A percentile compares a stretch with the other conserved stretches of the same genome.
Conservation (phyloP, 2,888 invertebrate genomes). For the Tolmerus cingulatus region DNA sequence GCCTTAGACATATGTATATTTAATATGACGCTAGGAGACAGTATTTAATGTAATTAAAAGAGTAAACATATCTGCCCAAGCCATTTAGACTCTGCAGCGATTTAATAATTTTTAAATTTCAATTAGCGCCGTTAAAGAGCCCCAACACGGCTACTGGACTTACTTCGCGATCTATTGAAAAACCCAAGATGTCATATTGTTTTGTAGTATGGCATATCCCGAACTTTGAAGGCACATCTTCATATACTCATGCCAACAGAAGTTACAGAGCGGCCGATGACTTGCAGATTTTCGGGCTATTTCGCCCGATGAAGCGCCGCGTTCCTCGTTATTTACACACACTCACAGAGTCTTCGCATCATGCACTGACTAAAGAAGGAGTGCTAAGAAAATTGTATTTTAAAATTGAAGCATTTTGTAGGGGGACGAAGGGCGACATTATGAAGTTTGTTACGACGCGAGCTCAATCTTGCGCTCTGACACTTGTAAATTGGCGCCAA, state of each 20-base stretch:
- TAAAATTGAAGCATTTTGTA: neutral
- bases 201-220: neutral
- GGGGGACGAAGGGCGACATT: neutral
- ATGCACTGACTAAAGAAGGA: neutral
- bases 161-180: neutral
- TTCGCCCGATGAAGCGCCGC: conserved; percentile 8
- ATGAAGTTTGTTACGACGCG: neutral
- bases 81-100: too few species aligned
- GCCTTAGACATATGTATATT: neutral
- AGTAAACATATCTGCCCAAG: too few species aligned
- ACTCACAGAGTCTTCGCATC: neutral
- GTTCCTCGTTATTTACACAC: neutral
- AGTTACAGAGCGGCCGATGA: conserved; percentile 1
- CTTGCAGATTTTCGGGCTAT: neutral
- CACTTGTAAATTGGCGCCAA: conserved; percentile 3
- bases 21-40: neutral
- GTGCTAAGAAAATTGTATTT: neutral
- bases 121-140: neutral
- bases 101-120: neutral
- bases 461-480: neutral
- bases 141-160: neutral
- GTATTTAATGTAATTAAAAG: too few species aligned
- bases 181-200: neutral
- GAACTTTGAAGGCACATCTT: neutral
- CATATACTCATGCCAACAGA: neutral